Evolutionary conservation across 2,113 vertebrate genomes (phyloP).

Genomic region (Xenus cinereus): DNA sequence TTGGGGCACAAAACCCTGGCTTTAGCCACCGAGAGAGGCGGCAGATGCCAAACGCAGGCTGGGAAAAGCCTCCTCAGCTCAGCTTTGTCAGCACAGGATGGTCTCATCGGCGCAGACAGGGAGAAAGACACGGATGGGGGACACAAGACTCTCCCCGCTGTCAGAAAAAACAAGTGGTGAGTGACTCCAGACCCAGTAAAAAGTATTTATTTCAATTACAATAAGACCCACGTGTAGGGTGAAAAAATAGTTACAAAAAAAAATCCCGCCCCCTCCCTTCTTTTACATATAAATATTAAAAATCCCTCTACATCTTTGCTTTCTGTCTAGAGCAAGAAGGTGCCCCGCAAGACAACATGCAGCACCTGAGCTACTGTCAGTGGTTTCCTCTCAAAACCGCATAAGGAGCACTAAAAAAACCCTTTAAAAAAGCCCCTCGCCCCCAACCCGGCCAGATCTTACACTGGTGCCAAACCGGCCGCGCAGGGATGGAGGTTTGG

Average conservation of each 20-base stretch:
- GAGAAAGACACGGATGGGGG: neutral
- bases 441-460: neutral
- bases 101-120: fast-evolving
- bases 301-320: neutral
- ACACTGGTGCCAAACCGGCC: fast-evolving
- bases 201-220: conserved; percentile 73
- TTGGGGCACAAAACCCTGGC: neutral
- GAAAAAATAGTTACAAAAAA: conserved; percentile 65
- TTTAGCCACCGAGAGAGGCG: neutral
- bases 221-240: conserved; percentile 22
- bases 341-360: neutral
- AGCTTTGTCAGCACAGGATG: neutral
- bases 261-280: neutral
- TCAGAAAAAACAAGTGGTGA: neutral
- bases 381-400: neutral
- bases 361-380: neutral
- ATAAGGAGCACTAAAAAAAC: no score
- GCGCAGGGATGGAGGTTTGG: neutral
- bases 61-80: neutral
- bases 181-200: conserved; percentile 9
- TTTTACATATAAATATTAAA: conserved; percentile 45
- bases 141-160: neutral
- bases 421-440: neutral
- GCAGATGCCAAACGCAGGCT: neutral
- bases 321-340: neutral